Percentiles rank a stretch among this genome's conserved stretches.
These are phyloP conservation scores for Sceloporus undulatus DNA, from an alignment of 2,113 vertebrate species.

Conservation along the genomic window DNA sequence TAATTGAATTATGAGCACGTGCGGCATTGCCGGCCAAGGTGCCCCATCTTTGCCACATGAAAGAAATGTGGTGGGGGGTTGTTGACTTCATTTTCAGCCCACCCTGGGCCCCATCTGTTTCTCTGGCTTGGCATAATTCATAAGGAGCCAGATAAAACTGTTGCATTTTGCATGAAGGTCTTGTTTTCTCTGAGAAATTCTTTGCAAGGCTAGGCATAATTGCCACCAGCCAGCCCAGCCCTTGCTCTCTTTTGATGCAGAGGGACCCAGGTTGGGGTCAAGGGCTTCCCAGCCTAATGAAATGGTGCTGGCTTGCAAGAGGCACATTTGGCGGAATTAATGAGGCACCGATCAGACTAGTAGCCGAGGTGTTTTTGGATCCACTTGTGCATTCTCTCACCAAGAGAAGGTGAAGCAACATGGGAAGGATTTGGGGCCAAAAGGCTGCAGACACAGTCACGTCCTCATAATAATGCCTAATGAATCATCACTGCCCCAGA, in stretches of 20 bases:
- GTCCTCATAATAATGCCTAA: conserved; percentile 62
- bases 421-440: not conserved
- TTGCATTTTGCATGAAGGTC: conserved; percentile 79
- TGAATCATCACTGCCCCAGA: conserved; percentile 6
- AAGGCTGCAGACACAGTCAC: conserved; percentile 10
- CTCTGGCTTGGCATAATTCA: conserved; percentile 70
- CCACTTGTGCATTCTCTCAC: not conserved
- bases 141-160: conserved; percentile 60
- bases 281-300: not conserved
- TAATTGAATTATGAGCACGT: conserved; percentile 94
- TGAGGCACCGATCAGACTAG: conserved; percentile 24
- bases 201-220: accelerated
- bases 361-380: not conserved
- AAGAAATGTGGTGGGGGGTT: conserved; percentile 66
- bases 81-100: conserved; percentile 56
- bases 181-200: accelerated
- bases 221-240: not conserved
- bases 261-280: not conserved
- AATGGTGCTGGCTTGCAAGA: not conserved
- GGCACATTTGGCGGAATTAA: not conserved
- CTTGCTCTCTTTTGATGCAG: conserved; percentile 29
- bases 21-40: conserved; percentile 69
- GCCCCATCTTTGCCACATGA: conserved; percentile 59
- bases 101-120: conserved; percentile 77
- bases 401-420: not conserved